Evolutionary conservation across 2,888 invertebrate genomes (phyloP).

Genomic region (Parnassius orleans): DNA sequence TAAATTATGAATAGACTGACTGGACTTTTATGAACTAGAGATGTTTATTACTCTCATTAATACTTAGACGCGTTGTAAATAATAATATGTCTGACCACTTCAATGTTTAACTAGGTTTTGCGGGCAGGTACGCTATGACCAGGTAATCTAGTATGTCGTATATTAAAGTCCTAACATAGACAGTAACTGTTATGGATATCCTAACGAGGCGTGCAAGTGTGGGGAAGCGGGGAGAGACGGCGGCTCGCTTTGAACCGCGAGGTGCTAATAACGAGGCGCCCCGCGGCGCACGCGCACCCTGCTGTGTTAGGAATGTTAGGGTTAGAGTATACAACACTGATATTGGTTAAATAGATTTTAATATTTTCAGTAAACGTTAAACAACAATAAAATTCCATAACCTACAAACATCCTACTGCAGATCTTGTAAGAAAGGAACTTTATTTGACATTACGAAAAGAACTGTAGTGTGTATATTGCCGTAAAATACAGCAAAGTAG

Average conservation of each 20-base stretch:
- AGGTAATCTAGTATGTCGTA: slow-evolving; percentile 17
- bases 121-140: slow-evolving; percentile 16
- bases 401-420: too few relatives aligned
- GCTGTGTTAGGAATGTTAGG: slow-evolving; percentile 62
- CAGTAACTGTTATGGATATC: slow-evolving; percentile 20
- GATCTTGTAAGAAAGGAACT: too few relatives aligned
- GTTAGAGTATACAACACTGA: slow-evolving; percentile 30
- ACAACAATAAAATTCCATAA: too few relatives aligned
- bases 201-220: slow-evolving; percentile 29
- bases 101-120: slow-evolving; percentile 19
- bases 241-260: slow-evolving; percentile 67
- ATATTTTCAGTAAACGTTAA: neutral
- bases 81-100: slow-evolving; percentile 4
- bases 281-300: slow-evolving; percentile 64
- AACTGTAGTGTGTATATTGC: too few relatives aligned
- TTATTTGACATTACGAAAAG: too few relatives aligned
- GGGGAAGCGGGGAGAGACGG: slow-evolving; percentile 27
- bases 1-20: neutral
- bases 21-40: too few relatives aligned
- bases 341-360: slow-evolving; percentile 12
- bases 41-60: too few relatives aligned
- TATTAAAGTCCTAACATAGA: slow-evolving; percentile 22
- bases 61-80: slow-evolving; percentile 4
- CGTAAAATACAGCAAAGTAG: too few relatives aligned
- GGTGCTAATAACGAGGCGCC: slow-evolving; percentile 78